Conservation (phyloP, 1,140 invertebrate genomes). For the Euschistus heros region DNA sequence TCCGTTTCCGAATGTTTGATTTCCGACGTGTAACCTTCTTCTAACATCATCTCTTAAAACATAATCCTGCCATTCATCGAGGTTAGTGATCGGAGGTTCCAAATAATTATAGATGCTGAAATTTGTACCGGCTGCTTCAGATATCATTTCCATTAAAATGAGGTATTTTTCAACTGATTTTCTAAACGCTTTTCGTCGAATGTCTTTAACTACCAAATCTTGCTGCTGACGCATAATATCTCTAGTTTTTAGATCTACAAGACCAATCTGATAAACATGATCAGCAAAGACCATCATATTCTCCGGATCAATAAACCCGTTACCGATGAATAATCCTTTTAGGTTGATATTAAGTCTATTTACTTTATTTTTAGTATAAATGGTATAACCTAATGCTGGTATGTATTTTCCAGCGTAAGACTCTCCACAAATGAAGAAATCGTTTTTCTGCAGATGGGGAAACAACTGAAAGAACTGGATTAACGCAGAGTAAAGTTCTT, state of each 20-base stretch:
- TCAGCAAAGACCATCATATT: slow-evolving; percentile 51
- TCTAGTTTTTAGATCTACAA: slow-evolving; percentile 43
- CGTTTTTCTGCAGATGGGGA: slow-evolving; percentile 26
- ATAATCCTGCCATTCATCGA: no score
- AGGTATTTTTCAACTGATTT: no score
- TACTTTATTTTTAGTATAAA: slow-evolving; percentile 34
- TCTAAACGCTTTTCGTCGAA: no score
- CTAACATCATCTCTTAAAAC: slow-evolving; percentile 11
- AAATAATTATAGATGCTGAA: no score
- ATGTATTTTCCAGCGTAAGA: slow-evolving; percentile 48
- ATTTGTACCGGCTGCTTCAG: no score
- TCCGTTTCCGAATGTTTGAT: slow-evolving; percentile 41
- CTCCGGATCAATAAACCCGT: slow-evolving; percentile 52
- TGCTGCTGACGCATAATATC: not conserved
- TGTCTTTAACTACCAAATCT: no score
- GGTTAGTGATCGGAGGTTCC: no score
- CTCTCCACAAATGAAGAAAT: slow-evolving; percentile 39
- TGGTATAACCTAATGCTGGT: slow-evolving; percentile 40
- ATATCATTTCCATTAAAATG: no score
- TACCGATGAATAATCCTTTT: slow-evolving; percentile 48
- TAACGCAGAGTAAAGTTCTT: slow-evolving; percentile 33
- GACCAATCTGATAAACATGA: slow-evolving; percentile 51
- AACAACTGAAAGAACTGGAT: slow-evolving; percentile 61
- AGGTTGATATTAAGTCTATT: slow-evolving; percentile 32
- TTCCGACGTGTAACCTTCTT: slow-evolving; percentile 69